Percentiles rank a stretch among this genome's conserved stretches.
Conservation (phyloP, 2,797 vertebrate genomes). For the Coendou prehensilis region DNA sequence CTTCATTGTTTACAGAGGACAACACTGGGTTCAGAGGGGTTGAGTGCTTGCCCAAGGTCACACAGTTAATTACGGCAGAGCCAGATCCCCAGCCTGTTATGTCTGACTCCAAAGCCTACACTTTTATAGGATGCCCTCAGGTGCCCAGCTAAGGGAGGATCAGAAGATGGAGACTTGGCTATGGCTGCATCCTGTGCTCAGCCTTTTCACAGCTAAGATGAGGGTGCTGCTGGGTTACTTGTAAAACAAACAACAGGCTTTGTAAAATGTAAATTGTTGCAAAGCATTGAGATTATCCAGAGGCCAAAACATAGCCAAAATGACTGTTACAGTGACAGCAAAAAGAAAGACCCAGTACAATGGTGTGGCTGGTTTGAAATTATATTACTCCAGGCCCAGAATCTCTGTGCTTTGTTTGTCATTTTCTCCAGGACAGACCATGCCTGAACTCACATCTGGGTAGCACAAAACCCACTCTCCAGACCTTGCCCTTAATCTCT, state of each 20-base stretch:
- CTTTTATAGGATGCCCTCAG: background rate
- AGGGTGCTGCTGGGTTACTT: background rate
- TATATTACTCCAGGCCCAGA: background rate
- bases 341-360: background rate
- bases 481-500: background rate
- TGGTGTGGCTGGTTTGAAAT: background rate
- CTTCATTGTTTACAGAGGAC: slow-evolving; percentile 37
- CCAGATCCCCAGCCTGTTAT: slow-evolving; percentile 41
- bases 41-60: slow-evolving; percentile 71
- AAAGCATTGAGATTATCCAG: background rate
- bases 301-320: background rate
- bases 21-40: background rate
- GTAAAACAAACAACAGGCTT: background rate
- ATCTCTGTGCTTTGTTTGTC: slow-evolving; percentile 15
- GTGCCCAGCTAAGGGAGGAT: background rate
- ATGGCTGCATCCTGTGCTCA: background rate
- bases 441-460: background rate
- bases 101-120: background rate
- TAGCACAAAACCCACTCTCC: background rate
- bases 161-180: background rate
- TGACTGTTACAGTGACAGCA: background rate
- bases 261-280: background rate
- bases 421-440: background rate
- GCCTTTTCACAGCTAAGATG: background rate
- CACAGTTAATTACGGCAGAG: slow-evolving; percentile 72